phyloP scores from a whole-genome alignment of 2,797 vertebrate species.

The Tenualosa thibaudeaui region DNA sequence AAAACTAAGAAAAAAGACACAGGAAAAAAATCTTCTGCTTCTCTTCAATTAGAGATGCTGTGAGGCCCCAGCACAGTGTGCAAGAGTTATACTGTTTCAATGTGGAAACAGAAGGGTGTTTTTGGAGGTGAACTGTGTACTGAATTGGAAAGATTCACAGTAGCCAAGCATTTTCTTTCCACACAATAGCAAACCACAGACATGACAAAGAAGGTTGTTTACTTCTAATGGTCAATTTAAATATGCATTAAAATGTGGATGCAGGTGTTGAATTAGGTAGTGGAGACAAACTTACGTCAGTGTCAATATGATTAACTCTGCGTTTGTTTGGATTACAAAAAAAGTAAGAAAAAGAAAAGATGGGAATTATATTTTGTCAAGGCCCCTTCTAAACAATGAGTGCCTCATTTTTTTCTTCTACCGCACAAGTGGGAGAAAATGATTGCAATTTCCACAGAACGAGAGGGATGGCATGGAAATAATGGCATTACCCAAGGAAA shows the following conservation, averaged over 20 bases:
- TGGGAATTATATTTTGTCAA: slow-evolving; percentile 52
- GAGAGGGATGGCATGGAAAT: slow-evolving; percentile 49
- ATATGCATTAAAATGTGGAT: slow-evolving; percentile 49
- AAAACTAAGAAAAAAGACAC: background rate
- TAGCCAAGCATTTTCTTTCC: background rate
- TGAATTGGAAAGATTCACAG: background rate
- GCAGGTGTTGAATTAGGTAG: slow-evolving; percentile 41
- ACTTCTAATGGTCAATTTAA: slow-evolving; percentile 52
- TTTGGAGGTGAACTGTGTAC: background rate
- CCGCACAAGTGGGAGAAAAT: slow-evolving; percentile 56
- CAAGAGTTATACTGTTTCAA: background rate
- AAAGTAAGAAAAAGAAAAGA: background rate
- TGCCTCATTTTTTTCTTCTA: slow-evolving; percentile 39
- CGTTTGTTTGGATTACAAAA: slow-evolving; percentile 41
- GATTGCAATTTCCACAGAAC: slow-evolving; percentile 57
- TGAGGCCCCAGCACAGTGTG: background rate
- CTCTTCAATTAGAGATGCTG: background rate
- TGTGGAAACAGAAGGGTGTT: background rate
- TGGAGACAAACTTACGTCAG: slow-evolving; percentile 22
- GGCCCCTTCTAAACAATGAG: slow-evolving; percentile 53
- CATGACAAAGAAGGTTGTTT: slow-evolving; percentile 18
- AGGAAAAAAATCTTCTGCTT: background rate
- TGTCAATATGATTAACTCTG: slow-evolving; percentile 49
- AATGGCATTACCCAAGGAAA: slow-evolving; percentile 59
- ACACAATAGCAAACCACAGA: background rate